Evolutionary conservation across 2,797 vertebrate genomes (phyloP).

Genomic region (Gymnopithys bicolor): DNA sequence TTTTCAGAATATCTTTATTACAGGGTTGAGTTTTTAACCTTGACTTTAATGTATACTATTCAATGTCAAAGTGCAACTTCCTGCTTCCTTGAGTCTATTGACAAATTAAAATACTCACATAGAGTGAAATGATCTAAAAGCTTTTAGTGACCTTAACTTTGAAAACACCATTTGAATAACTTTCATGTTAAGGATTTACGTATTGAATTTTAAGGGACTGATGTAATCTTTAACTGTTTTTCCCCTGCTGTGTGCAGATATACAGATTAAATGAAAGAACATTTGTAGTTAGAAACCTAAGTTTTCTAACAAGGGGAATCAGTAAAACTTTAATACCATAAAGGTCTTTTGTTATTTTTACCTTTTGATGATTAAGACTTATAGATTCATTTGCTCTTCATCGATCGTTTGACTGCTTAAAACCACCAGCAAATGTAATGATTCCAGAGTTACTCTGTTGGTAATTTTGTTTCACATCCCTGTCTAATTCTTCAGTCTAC

Average conservation of each 20-base stretch:
- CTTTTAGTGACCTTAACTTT: slow-evolving; percentile 50
- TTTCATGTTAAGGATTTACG: not conserved
- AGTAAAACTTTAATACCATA: not conserved
- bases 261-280: not conserved
- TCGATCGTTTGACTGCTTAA: not conserved
- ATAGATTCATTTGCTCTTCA: not conserved
- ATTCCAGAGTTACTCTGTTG: not conserved
- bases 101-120: not conserved
- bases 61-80: slow-evolving; percentile 26
- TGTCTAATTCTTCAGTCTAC: not conserved
- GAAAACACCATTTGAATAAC: slow-evolving; percentile 40
- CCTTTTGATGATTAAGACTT: not conserved
- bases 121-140: slow-evolving; percentile 39
- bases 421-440: not conserved
- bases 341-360: not conserved
- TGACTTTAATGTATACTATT: slow-evolving; percentile 13
- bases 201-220: not conserved
- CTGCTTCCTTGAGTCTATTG: slow-evolving; percentile 32
- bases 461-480: not conserved
- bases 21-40: slow-evolving; percentile 22
- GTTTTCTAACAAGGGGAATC: not conserved
- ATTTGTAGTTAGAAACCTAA: not conserved
- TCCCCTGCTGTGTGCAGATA: not conserved
- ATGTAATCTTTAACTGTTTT: slow-evolving; percentile 12
- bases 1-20: slow-evolving; percentile 15